Conservation (phyloP, 2,888 invertebrate species). For the Hyposoter dolosus region DNA sequence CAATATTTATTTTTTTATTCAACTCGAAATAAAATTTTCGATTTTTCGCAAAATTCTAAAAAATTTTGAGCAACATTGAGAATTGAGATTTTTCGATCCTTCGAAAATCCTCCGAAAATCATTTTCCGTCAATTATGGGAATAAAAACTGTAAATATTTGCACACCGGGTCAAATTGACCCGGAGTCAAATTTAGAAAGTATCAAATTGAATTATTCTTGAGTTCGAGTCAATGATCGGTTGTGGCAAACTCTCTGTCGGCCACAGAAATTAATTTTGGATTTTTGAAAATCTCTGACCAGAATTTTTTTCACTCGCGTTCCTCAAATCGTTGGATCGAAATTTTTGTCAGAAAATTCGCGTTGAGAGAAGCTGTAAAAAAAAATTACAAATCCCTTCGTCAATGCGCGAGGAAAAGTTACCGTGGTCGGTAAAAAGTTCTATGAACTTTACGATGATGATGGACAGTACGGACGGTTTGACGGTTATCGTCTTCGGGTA, state of each 20-base stretch:
- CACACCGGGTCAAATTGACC: neutral
- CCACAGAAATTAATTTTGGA: too few relatives aligned
- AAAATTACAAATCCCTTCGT: neutral
- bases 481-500: neutral
- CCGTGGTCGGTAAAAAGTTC: neutral
- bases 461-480: slow-evolving; percentile 29
- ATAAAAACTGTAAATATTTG: neutral
- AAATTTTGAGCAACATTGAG: neutral
- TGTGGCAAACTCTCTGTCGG: too few relatives aligned
- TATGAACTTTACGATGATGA: slow-evolving; percentile 56
- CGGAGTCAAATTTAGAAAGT: neutral
- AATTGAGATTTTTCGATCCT: neutral
- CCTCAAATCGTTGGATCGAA: neutral
- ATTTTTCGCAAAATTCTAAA: too few relatives aligned
- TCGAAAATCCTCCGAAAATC: neutral
- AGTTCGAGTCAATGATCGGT: too few relatives aligned
- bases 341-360: neutral
- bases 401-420: neutral
- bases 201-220: too few relatives aligned
- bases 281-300: neutral
- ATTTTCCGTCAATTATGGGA: neutral
- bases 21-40: neutral
- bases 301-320: neutral
- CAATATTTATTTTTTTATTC: neutral
- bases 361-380: neutral